These are phyloP conservation scores for Ptilorrhoa leucosticta DNA, from an alignment of 2,113 vertebrate genomes.

Conservation along the genomic window DNA sequence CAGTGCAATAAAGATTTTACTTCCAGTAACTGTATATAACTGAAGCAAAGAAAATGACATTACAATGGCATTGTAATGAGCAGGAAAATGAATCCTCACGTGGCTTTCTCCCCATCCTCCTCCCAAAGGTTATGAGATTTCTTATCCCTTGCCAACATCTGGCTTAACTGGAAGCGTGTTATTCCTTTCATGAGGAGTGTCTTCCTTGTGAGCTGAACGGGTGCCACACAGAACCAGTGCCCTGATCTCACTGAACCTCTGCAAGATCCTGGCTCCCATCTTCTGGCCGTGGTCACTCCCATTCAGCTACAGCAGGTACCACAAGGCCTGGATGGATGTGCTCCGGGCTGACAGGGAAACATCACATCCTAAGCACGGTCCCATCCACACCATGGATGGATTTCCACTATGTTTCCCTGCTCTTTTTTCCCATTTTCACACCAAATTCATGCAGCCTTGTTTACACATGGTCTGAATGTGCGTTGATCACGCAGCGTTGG, in stretches of 20 bases:
- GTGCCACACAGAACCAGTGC: not conserved
- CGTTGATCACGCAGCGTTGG: rapidly evolving
- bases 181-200: not conserved
- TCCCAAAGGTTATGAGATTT: not conserved
- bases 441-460: not conserved
- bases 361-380: rapidly evolving
- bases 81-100: not conserved
- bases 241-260: not conserved
- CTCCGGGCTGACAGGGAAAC: not conserved
- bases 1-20: not conserved
- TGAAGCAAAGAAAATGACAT: not conserved
- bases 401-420: rapidly evolving
- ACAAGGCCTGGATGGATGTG: rapidly evolving
- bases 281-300: not conserved
- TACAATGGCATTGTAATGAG: not conserved
- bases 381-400: rapidly evolving
- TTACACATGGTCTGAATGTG: not conserved
- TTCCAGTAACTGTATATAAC: not conserved
- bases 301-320: not conserved
- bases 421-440: not conserved
- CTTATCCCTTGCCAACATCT: not conserved
- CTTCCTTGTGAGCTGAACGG: not conserved
- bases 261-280: not conserved
- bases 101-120: not conserved
- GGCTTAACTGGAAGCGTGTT: not conserved